A percentile compares a stretch with the other conserved stretches of the same genome.
Evolutionary conservation across 2,888 invertebrate genomes (phyloP).

Genomic region (Hecatera dysodea): DNA sequence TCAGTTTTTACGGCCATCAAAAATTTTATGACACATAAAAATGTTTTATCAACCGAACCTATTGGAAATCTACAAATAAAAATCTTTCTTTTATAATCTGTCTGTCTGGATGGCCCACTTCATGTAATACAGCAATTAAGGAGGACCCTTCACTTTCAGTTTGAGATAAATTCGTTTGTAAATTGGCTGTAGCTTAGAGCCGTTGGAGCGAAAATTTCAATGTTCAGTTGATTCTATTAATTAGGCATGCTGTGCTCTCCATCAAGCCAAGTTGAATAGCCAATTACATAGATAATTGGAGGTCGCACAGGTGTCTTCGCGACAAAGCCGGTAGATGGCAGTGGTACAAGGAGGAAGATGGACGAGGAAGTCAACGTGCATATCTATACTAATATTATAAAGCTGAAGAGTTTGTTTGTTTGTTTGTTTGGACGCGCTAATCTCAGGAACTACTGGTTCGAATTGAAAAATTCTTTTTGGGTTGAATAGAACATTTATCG

Average conservation of each 20-base stretch:
- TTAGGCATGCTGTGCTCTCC: constrained; percentile 85
- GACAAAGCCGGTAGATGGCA: constrained; percentile 76
- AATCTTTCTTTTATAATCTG: constrained; percentile 11
- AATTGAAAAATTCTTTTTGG: no score
- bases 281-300: constrained; percentile 90
- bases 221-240: constrained; percentile 89
- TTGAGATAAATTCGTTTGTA: constrained; percentile 76
- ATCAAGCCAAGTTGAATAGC: constrained; percentile 88
- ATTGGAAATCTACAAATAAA: constrained; percentile 33
- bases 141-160: constrained; percentile 63
- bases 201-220: constrained; percentile 87
- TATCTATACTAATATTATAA: no score
- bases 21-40: constrained; percentile 50
- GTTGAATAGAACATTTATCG: no score
- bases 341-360: constrained; percentile 55
- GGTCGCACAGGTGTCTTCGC: constrained; percentile 87
- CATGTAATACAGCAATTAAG: constrained; percentile 51
- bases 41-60: constrained; percentile 36
- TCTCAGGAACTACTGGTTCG: no score
- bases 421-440: no score
- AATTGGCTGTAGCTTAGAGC: constrained; percentile 74
- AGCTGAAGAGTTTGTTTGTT: no score
- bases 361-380: background rate
- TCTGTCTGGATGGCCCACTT: constrained; percentile 5
- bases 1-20: constrained; percentile 56